Evolutionary conservation across 2,797 vertebrate species (phyloP).

Genomic region (Acanthurus lineatus): DNA sequence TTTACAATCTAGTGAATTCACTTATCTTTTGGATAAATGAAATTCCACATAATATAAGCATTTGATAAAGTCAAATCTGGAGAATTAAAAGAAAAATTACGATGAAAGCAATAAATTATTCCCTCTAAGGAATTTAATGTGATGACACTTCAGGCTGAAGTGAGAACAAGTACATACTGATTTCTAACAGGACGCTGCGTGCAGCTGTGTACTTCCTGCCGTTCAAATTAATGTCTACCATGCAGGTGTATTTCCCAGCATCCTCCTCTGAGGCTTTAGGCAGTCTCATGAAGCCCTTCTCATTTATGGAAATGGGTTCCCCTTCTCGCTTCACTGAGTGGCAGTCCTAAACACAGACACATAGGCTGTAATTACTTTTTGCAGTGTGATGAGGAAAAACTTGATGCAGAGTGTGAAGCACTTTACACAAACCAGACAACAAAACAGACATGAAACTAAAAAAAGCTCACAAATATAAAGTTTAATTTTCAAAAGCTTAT

Average conservation of each 20-base stretch:
- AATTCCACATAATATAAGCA: not conserved
- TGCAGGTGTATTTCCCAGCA: conserved; percentile 78
- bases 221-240: conserved; percentile 57
- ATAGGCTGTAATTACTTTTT: not conserved
- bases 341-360: conserved; percentile 65
- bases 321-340: not conserved
- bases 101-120: not conserved
- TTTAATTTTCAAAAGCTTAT: no score
- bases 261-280: conserved; percentile 2
- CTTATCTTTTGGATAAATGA: not conserved
- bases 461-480: no score
- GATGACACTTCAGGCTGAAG: not conserved
- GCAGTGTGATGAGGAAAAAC: not conserved
- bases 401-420: no score
- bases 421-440: no score
- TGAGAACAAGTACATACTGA: conserved; percentile 35
- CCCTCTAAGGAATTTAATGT: not conserved
- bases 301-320: not conserved
- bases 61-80: not conserved
- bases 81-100: not conserved
- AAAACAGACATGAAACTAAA: no score
- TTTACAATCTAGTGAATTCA: no score
- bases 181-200: conserved; percentile 66
- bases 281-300: conserved; percentile 19
- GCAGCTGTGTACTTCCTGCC: conserved; percentile 64